Evolutionary conservation across 2,888 invertebrate species (phyloP).

Genomic region (Agrotis segetum): DNA sequence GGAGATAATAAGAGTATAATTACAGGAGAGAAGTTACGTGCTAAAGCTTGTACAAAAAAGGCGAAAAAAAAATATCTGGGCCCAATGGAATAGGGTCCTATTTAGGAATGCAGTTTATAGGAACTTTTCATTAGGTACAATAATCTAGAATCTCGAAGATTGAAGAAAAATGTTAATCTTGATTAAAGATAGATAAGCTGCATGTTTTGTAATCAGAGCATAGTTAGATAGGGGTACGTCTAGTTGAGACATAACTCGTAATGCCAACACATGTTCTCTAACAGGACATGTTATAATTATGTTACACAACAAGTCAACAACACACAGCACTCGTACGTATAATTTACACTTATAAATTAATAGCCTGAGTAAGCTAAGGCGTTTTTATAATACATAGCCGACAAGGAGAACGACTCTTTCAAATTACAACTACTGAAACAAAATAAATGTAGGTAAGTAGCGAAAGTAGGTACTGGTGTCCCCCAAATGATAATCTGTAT

Average conservation of each 20-base stretch:
- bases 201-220: conserved; percentile 19
- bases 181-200: neutral
- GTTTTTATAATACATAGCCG: conserved; percentile 42
- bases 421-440: conserved; percentile 58
- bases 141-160: too few relatives aligned
- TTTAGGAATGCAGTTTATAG: neutral
- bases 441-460: conserved; percentile 76
- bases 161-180: too few relatives aligned
- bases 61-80: neutral
- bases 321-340: neutral
- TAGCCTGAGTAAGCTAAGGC: neutral
- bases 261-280: conserved; percentile 10
- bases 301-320: conserved; percentile 4
- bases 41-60: neutral
- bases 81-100: neutral
- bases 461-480: conserved; percentile 88
- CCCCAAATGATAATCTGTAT: conserved; percentile 90
- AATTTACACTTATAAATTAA: neutral
- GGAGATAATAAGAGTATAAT: too few relatives aligned
- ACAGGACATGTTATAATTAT: conserved; percentile 19
- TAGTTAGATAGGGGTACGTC: neutral
- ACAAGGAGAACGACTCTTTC: conserved; percentile 62
- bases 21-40: too few relatives aligned
- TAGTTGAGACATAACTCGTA: conserved; percentile 4
- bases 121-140: neutral